A percentile compares a stretch with the other conserved stretches of the same genome.
Evolutionary conservation across 2,888 invertebrate species (phyloP).

Genomic region (Campaea margaritaria): DNA sequence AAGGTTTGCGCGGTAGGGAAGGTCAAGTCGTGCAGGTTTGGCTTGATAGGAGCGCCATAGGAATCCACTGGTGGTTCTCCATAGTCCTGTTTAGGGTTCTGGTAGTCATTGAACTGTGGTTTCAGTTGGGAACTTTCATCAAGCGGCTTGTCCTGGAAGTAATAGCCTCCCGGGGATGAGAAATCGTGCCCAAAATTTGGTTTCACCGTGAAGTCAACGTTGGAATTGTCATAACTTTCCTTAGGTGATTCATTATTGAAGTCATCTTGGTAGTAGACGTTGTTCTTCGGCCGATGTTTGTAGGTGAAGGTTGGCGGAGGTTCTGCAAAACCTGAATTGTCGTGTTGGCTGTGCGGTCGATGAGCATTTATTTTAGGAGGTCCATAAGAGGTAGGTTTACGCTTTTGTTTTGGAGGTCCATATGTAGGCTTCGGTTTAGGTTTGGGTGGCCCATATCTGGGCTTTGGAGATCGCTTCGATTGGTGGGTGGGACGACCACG

Average conservation of each 20-base stretch:
- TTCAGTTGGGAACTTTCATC: slow-evolving; percentile 30
- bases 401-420: slow-evolving; percentile 49
- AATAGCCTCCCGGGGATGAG: slow-evolving; percentile 17
- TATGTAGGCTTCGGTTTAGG: slow-evolving; percentile 50
- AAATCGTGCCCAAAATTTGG: slow-evolving; percentile 6
- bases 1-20: slow-evolving; percentile 47
- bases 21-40: slow-evolving; percentile 42
- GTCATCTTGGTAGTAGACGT: slow-evolving; percentile 8
- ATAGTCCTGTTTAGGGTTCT: slow-evolving; percentile 47
- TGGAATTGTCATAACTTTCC: background rate
- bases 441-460: slow-evolving; percentile 50
- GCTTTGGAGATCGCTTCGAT: slow-evolving; percentile 52
- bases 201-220: slow-evolving; percentile 4
- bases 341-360: slow-evolving; percentile 43
- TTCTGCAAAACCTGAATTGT: slow-evolving; percentile 66
- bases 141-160: slow-evolving; percentile 16
- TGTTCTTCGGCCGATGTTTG: slow-evolving; percentile 17
- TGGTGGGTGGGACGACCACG: slow-evolving; percentile 51
- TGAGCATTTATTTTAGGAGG: slow-evolving; percentile 47
- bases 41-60: slow-evolving; percentile 61
- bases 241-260: slow-evolving; percentile 6
- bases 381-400: slow-evolving; percentile 45
- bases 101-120: slow-evolving; percentile 40
- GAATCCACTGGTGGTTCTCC: slow-evolving; percentile 67
- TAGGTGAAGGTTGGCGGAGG: slow-evolving; percentile 53